Evolutionary conservation across 2,888 invertebrate genomes (phyloP), one percentile per base, ranked within the genome.

Genomic region (Leptinotarsa haldemani): DNA sequence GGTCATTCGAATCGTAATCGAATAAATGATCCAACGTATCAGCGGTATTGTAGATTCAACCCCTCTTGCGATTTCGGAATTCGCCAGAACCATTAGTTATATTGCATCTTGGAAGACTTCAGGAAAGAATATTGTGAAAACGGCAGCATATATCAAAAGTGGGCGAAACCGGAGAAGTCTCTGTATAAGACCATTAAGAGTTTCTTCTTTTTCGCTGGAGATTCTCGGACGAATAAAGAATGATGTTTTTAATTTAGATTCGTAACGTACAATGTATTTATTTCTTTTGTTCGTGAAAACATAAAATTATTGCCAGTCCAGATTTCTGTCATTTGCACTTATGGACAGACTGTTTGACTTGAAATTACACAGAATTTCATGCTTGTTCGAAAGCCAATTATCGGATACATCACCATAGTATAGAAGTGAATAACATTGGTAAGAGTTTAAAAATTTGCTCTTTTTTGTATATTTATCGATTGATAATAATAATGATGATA

Each of bases 241-340:
- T 71, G 71, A 69, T 71, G 71, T 74, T 74, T 74, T 74, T 72
- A 72, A 72, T 74, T 74, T 71, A 66, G 74, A 74, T 74, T 74
- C 71, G 69, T 71, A 65, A 58, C 15, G 18, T 65, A 65, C 74
- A 71, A 74, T 74, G 69, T 74, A 66, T 74, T 71, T 74, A 69
- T 71, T 74, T 74, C 71, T 61, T 66, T 70, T 69, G 69, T 69
- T 63, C 65, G n/a, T 47, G 58, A 56, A 74, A 69, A 71, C 71
- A 74, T 65, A 61, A 53, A 69, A 73, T 69, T 65, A 58, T 69
- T 73, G 40, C 65, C 66, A 18, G 68, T 66, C 73, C 56, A 65
- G 58, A 16, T 48, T 53, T 15, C 56, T 58, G 58, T 69, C 50
- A 50, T 66, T 73, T 65, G 22, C 69, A 69, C 69, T 66, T 69